Evolutionary conservation across 1,140 invertebrate species (phyloP).

Genomic region (Sycophila sp.): DNA sequence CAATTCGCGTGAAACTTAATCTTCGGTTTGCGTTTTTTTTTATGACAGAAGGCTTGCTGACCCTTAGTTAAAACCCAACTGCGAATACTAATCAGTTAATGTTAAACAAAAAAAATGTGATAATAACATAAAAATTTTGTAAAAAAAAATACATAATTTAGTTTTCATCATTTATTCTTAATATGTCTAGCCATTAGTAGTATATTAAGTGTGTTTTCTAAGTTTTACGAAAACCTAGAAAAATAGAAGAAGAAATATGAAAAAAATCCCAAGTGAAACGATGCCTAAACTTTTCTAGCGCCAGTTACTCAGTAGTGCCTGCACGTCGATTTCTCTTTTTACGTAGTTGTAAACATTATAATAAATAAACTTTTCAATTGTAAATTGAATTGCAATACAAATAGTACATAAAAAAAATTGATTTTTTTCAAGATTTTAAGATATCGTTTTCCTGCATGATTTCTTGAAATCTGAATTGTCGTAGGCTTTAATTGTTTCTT

Average conservation of each 20-base stretch:
- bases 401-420: constrained; percentile 32
- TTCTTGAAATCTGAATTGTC: constrained; percentile 35
- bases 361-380: no score
- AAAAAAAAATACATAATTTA: constrained; percentile 57
- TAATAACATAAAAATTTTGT: constrained; percentile 55
- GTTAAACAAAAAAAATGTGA: constrained; percentile 32
- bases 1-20: constrained; percentile 20
- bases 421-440: constrained; percentile 40
- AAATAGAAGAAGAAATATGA: no score
- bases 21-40: background rate
- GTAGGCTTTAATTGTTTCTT: constrained; percentile 20
- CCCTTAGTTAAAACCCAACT: constrained; percentile 1
- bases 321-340: constrained; percentile 20
- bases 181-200: background rate
- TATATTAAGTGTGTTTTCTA: background rate
- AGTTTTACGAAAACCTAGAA: background rate
- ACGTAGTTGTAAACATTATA: no score
- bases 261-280: no score
- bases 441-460: constrained; percentile 36
- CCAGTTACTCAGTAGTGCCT: constrained; percentile 27
- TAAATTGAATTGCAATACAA: no score
- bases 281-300: constrained; percentile 21
- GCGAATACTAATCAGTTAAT: constrained; percentile 20
- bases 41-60: constrained; percentile 10
- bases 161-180: constrained; percentile 57